Percentiles rank a stretch among this genome's conserved stretches.
phyloP scores from a whole-genome alignment of 2,888 invertebrate species.

The Lampropteryx suffumata region DNA sequence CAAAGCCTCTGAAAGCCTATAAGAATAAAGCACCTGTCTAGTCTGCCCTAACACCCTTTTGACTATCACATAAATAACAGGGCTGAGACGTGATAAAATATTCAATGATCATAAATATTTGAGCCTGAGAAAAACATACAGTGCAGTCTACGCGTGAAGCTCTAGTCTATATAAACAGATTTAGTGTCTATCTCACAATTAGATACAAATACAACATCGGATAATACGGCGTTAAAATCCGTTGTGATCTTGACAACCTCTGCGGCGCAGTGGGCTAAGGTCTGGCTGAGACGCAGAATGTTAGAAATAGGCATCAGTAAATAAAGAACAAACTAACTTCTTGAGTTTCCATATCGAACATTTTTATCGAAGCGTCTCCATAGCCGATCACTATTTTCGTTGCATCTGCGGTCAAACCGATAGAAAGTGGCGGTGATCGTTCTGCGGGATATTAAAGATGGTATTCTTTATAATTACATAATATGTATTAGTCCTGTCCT shows the following conservation, averaged over 20 bases:
- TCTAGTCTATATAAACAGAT: no score
- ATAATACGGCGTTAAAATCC: no score
- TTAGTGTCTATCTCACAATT: no score
- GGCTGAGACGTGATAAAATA: slow-evolving; percentile 51
- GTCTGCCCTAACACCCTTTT: slow-evolving; percentile 15
- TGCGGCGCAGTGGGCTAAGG: no score
- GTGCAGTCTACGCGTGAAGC: no score
- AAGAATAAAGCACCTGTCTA: slow-evolving; percentile 28
- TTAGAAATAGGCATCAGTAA: no score
- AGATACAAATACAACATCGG: no score
- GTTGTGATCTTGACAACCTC: no score
- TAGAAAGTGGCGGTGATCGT: slow-evolving; percentile 54
- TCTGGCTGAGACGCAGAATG: no score
- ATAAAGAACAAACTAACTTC: slow-evolving; percentile 49
- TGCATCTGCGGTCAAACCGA: slow-evolving; percentile 60
- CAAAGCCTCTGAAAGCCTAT: slow-evolving; percentile 12
- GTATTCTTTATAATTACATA: no score
- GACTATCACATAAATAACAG: slow-evolving; percentile 36
- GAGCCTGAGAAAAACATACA: slow-evolving; percentile 38
- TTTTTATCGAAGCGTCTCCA: slow-evolving; percentile 64
- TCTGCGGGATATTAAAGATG: slow-evolving; percentile 42
- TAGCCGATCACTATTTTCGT: slow-evolving; percentile 64
- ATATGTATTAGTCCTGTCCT: no score
- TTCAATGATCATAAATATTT: slow-evolving; percentile 58
- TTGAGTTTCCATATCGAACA: slow-evolving; percentile 71